Evolutionary conservation across 2,888 invertebrate genomes (phyloP).

Genomic region (Synergus laeviventris): DNA sequence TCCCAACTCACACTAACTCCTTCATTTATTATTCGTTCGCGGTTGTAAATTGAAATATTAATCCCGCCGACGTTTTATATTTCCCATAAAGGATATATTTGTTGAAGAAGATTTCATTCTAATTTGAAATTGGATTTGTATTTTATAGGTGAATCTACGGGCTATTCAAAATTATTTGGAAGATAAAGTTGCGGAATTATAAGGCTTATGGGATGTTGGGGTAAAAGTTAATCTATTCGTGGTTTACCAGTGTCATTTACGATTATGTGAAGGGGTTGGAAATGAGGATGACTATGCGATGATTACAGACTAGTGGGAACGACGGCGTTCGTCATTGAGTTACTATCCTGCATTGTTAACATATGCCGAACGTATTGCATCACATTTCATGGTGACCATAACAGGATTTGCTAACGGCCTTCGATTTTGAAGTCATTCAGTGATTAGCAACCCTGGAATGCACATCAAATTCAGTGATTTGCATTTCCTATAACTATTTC

Average conservation of each 20-base stretch:
- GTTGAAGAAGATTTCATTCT: background rate
- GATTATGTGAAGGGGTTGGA: conserved; percentile 50
- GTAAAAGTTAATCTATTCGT: conserved; percentile 32
- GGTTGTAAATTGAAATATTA: conserved; percentile 30
- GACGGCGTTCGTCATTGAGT: conserved; percentile 65
- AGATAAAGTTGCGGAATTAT: no score
- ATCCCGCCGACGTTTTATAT: conserved; percentile 44
- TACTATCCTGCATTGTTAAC: conserved; percentile 64
- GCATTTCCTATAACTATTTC: background rate
- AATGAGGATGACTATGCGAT: conserved; percentile 59
- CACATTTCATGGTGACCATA: conserved; percentile 59
- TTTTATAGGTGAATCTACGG: no score
- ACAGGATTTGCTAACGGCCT: conserved; percentile 65
- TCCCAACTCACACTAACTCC: conserved; percentile 20
- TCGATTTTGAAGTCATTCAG: conserved; percentile 44
- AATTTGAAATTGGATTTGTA: background rate
- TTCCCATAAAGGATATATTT: background rate
- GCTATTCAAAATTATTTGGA: no score
- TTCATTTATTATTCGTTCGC: conserved; percentile 9
- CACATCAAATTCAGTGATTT: background rate
- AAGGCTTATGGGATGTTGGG: background rate
- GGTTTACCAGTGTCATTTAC: conserved; percentile 42
- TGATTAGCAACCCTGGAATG: conserved; percentile 12
- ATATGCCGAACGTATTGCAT: conserved; percentile 57
- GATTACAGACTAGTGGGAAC: conserved; percentile 66